A percentile compares a stretch with the other conserved stretches of the same genome.
Conservation (phyloP, 37 sponge, comb jelly and placozoan species). For the Cliona cf. orientalis region DNA sequence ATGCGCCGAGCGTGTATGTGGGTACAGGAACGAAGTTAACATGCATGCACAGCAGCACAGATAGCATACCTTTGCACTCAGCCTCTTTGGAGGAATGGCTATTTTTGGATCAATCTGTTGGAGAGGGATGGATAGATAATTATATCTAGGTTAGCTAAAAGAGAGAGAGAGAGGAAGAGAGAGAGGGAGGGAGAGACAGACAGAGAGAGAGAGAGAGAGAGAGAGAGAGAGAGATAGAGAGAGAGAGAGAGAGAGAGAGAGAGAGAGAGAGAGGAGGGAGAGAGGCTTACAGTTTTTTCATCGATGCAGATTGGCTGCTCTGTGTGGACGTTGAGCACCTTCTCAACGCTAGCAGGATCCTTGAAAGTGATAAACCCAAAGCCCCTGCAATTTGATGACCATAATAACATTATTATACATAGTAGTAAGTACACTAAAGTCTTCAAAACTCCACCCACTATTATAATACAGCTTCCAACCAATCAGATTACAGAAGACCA, state of each 20-base stretch:
- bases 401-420: too few species aligned
- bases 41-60: too few species aligned
- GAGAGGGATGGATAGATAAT: background rate
- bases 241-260: background rate
- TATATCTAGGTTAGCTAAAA: background rate
- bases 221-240: background rate
- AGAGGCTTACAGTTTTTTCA: slow-evolving; percentile 64
- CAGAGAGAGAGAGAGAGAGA: background rate
- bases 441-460: too few species aligned
- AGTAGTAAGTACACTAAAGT: too few species aligned
- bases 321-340: slow-evolving; percentile 61
- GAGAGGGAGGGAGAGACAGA: slow-evolving; percentile 6
- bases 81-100: slow-evolving; percentile 63
- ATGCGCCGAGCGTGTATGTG: too few species aligned
- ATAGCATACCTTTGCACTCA: slow-evolving; percentile 56
- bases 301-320: slow-evolving; percentile 66
- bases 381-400: slow-evolving; percentile 78
- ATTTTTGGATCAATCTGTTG: slow-evolving; percentile 82
- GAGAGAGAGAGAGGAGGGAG: background rate
- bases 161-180: slow-evolving; percentile 16
- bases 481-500: too few species aligned
- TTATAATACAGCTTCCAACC: too few species aligned
- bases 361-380: slow-evolving; percentile 88
- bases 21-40: too few species aligned
- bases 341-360: slow-evolving; percentile 65